A percentile compares a stretch with the other conserved stretches of the same genome.
Evolutionary conservation across 2,113 vertebrate genomes (phyloP).

Genomic region (Myrmophylax atrothorax): DNA sequence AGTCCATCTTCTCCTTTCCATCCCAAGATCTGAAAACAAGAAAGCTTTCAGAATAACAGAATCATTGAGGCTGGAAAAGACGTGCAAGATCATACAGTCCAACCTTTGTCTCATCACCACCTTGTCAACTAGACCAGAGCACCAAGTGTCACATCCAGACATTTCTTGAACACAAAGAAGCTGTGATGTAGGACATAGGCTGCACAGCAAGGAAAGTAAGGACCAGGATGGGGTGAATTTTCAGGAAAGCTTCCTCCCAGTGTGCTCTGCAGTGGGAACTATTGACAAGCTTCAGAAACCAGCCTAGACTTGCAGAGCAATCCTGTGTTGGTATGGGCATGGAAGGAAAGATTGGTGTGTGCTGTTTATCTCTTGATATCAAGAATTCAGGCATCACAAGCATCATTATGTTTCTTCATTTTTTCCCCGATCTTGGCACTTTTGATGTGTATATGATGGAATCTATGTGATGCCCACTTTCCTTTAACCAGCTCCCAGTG

Average conservation of each 20-base stretch:
- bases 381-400: background rate
- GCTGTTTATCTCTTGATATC: background rate
- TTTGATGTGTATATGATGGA: background rate
- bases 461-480: background rate
- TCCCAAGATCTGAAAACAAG: background rate
- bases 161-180: background rate
- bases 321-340: background rate
- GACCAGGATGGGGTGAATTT: background rate
- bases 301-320: background rate
- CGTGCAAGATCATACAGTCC: background rate
- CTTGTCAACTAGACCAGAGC: background rate
- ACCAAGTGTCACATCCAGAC: background rate
- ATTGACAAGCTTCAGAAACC: background rate
- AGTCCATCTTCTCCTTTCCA: background rate
- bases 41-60: background rate
- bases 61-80: background rate
- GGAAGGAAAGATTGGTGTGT: background rate
- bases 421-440: background rate
- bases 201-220: background rate
- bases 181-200: background rate
- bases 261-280: background rate
- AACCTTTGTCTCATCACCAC: background rate
- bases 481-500: background rate
- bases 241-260: background rate
- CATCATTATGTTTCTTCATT: accelerated